Conservation (phyloP, 1,140 invertebrate species). For the Drosophila elegans region DNA sequence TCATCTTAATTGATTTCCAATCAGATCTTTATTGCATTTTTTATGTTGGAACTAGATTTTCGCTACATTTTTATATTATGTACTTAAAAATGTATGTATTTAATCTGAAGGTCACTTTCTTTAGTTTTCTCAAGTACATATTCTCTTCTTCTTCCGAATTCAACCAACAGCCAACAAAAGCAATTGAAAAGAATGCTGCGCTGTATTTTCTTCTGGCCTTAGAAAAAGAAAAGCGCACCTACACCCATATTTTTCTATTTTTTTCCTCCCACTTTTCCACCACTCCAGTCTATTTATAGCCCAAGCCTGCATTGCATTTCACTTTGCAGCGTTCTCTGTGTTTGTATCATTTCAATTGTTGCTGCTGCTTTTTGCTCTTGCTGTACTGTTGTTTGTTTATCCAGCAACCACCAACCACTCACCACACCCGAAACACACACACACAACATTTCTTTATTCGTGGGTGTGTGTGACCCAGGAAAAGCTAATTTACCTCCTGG, state of each 20-base stretch:
- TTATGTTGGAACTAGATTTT: too few relatives aligned
- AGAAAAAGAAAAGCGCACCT: constrained; percentile 2
- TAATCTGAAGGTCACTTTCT: constrained; percentile 19
- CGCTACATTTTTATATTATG: too few relatives aligned
- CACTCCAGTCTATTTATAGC: constrained; percentile 43
- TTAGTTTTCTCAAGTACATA: not conserved
- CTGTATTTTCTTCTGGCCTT: constrained; percentile 9
- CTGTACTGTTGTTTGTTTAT: constrained; percentile 24
- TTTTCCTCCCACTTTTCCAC: constrained; percentile 2
- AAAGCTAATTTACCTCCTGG: constrained; percentile 66
- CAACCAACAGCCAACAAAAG: constrained; percentile 10
- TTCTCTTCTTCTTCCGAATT: not conserved
- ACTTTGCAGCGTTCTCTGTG: constrained; percentile 49
- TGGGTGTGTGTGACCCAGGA: constrained; percentile 48
- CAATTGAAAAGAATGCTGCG: constrained; percentile 18
- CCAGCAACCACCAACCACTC: constrained; percentile 11
- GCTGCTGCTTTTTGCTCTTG: constrained; percentile 29
- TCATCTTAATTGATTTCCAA: not conserved
- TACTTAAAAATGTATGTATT: not conserved
- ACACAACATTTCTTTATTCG: constrained; percentile 9
- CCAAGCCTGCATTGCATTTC: constrained; percentile 28
- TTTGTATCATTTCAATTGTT: constrained; percentile 75
- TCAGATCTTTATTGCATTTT: too few relatives aligned
- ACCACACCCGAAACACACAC: not conserved
- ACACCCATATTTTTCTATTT: constrained; percentile 9